Conservation (phyloP, 2,888 invertebrate genomes). For the Phanerotoma sp. region DNA sequence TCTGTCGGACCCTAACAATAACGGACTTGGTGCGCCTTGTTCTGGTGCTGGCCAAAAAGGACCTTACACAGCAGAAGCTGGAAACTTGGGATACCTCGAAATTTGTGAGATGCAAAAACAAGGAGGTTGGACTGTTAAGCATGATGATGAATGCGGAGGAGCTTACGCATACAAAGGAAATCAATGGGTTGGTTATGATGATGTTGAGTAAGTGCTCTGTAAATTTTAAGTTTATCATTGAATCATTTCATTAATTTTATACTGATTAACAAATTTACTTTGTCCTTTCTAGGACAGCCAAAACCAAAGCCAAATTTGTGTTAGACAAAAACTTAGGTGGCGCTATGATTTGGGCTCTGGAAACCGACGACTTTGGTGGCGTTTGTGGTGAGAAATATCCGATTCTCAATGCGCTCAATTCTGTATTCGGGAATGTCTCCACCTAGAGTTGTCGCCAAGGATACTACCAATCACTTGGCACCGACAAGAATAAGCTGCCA, state of each 20-base stretch:
- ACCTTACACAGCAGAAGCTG: slow-evolving; percentile 65
- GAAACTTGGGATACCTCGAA: slow-evolving; percentile 72
- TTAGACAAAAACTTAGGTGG: slow-evolving; percentile 59
- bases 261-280: not conserved
- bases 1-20: slow-evolving; percentile 57
- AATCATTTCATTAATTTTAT: too few species aligned
- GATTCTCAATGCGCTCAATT: slow-evolving; percentile 65
- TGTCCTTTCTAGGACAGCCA: slow-evolving; percentile 53
- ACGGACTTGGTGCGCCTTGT: slow-evolving; percentile 62
- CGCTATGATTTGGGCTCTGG: slow-evolving; percentile 78
- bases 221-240: too few species aligned
- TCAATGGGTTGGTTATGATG: slow-evolving; percentile 48
- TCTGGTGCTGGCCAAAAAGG: slow-evolving; percentile 66
- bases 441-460: too few species aligned
- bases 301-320: slow-evolving; percentile 52
- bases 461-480: too few species aligned
- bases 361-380: slow-evolving; percentile 75
- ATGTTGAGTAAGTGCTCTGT: slow-evolving; percentile 39
- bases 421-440: slow-evolving; percentile 38
- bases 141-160: slow-evolving; percentile 55
- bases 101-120: slow-evolving; percentile 48
- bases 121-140: slow-evolving; percentile 49
- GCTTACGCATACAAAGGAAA: slow-evolving; percentile 54
- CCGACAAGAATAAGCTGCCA: too few species aligned
- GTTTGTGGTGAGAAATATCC: slow-evolving; percentile 65